These are phyloP conservation scores for Cervus canadensis DNA, from an alignment of 2,113 vertebrate species.

Conservation along the genomic window DNA sequence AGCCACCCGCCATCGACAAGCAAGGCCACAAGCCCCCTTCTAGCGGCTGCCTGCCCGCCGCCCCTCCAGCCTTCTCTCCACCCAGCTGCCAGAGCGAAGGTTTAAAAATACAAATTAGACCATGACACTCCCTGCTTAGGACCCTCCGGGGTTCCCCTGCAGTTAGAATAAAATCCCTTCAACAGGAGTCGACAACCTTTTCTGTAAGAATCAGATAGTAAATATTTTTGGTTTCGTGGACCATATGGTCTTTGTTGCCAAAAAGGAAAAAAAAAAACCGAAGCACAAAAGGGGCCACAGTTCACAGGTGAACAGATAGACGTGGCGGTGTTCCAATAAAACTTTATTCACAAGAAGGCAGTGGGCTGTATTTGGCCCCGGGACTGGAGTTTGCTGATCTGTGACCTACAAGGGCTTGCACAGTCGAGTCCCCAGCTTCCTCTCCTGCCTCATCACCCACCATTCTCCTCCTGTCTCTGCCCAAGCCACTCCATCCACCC, in stretches of 20 bases:
- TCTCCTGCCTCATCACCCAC: rapidly evolving
- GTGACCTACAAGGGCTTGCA: not conserved
- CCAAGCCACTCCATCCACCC: not conserved
- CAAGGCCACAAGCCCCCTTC: not conserved
- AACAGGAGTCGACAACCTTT: not conserved
- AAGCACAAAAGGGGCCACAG: not conserved
- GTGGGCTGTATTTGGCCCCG: rapidly evolving
- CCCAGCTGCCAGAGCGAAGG: not conserved
- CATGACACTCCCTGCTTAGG: not conserved
- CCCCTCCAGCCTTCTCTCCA: not conserved
- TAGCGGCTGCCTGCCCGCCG: not conserved
- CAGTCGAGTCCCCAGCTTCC: rapidly evolving
- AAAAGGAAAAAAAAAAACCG: not conserved
- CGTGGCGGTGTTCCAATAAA: not conserved
- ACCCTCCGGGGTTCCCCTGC: not conserved
- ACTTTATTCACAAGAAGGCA: not conserved
- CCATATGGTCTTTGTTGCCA: not conserved
- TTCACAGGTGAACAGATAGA: not conserved
- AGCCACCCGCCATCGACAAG: not conserved
- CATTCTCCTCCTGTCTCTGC: not conserved
- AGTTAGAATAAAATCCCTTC: not conserved
- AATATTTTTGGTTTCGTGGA: not conserved
- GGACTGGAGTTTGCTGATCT: not conserved
- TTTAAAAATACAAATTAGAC: not conserved
- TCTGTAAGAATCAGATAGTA: not conserved